Evolutionary conservation across 1,140 invertebrate species (phyloP).

Genomic region (Vanessa tameamea): DNA sequence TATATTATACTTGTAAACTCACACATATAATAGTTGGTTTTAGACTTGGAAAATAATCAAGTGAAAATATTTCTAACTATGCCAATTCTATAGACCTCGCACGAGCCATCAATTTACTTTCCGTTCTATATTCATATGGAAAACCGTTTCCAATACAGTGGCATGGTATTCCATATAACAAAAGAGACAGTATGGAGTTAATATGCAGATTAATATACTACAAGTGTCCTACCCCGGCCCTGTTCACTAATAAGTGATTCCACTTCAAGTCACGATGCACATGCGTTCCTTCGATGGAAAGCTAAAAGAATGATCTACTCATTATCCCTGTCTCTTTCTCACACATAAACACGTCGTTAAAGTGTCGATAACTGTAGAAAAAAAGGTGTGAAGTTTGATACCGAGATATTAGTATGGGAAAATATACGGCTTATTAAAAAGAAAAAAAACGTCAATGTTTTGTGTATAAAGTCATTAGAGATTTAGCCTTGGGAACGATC

Average conservation of each 20-base stretch:
- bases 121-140: conserved; percentile 15
- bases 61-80: conserved; percentile 5
- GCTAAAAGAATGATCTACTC: conserved; percentile 24
- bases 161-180: conserved; percentile 26
- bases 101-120: conserved; percentile 2
- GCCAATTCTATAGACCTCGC: neutral
- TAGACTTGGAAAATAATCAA: neutral
- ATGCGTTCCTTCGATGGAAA: conserved; percentile 47
- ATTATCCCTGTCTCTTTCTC: neutral
- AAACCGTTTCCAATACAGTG: conserved; percentile 18
- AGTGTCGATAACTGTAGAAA: conserved; percentile 19
- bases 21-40: too few relatives aligned
- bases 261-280: conserved; percentile 63
- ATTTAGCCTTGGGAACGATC: neutral
- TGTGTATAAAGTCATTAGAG: neutral
- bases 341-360: conserved; percentile 21
- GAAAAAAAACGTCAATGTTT: neutral
- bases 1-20: too few relatives aligned
- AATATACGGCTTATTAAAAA: neutral
- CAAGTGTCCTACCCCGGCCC: conserved; percentile 39
- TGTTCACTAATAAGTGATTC: conserved; percentile 58
- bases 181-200: conserved; percentile 44
- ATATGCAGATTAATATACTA: conserved; percentile 61
- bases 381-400: conserved; percentile 29
- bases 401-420: neutral